These are phyloP conservation scores for Ictalurus furcatus DNA, from an alignment of 2,113 vertebrate genomes.

Conservation along the genomic window DNA sequence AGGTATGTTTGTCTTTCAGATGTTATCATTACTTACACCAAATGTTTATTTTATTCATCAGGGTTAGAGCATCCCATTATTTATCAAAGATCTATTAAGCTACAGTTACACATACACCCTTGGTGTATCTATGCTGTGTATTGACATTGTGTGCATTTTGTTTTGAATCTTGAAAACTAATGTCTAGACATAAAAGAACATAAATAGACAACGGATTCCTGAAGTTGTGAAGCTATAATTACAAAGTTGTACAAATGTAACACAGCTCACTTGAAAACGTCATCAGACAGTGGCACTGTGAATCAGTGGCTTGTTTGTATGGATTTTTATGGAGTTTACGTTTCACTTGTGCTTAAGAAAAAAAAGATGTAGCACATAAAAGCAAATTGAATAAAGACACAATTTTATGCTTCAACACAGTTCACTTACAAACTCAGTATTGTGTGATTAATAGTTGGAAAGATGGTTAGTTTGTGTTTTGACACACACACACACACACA, in stretches of 20 bases:
- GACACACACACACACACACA: no score
- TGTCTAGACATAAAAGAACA: background rate
- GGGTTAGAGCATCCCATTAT: background rate
- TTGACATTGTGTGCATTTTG: background rate
- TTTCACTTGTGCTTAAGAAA: no score
- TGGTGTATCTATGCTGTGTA: no score
- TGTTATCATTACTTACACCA: constrained; percentile 20
- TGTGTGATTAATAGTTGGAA: no score
- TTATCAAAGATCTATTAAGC: constrained; percentile 5
- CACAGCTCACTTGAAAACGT: background rate
- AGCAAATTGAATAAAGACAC: background rate
- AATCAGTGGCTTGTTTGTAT: background rate
- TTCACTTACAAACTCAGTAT: no score
- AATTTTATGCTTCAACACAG: no score
- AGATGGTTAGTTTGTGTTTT: no score
- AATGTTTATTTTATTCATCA: constrained; percentile 25
- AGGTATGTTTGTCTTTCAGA: constrained; percentile 35
- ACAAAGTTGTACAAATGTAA: background rate
- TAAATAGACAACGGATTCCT: background rate
- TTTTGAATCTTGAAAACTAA: background rate
- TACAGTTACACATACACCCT: background rate
- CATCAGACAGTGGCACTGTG: background rate
- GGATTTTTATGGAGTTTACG: background rate
- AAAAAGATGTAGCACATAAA: background rate
- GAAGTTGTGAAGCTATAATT: no score